Conservation (phyloP, 2,888 invertebrate species). For the Caenorhabditis sp. region DNA sequence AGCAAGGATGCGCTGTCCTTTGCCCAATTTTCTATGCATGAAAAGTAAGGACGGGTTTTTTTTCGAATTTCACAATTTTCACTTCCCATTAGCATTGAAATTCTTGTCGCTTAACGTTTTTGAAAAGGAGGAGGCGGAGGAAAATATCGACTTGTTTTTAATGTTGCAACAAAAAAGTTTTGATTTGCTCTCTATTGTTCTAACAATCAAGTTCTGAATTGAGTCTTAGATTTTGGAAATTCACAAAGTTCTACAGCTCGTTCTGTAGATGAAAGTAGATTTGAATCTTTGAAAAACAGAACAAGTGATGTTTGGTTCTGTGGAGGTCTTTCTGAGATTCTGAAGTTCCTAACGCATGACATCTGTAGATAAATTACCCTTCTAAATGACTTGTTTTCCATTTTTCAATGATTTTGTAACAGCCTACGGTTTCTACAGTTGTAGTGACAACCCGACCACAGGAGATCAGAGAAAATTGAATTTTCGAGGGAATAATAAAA, state of each 20-base stretch:
- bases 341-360: too few species aligned
- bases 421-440: neutral
- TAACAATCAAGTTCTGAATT: neutral
- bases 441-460: neutral
- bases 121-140: neutral
- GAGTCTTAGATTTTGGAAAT: neutral
- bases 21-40: constrained; percentile 7
- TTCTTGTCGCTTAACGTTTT: neutral
- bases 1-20: too few species aligned
- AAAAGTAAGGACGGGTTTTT: constrained; percentile 1
- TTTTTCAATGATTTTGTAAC: constrained; percentile 5
- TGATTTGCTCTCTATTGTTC: too few species aligned
- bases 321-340: neutral
- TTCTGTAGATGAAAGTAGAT: too few species aligned
- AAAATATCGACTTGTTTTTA: neutral
- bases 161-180: too few species aligned
- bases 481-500: too few species aligned
- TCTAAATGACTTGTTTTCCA: too few species aligned
- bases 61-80: constrained; percentile 3
- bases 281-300: constrained; percentile 42
- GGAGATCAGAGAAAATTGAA: neutral
- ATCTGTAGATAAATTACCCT: too few species aligned
- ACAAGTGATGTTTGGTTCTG: constrained; percentile 36
- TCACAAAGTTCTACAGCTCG: too few species aligned
- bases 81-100: constrained; percentile 1